These are phyloP conservation scores for Trichechus manatus DNA, from an alignment of 2,113 vertebrate genomes.

Conservation along the genomic window DNA sequence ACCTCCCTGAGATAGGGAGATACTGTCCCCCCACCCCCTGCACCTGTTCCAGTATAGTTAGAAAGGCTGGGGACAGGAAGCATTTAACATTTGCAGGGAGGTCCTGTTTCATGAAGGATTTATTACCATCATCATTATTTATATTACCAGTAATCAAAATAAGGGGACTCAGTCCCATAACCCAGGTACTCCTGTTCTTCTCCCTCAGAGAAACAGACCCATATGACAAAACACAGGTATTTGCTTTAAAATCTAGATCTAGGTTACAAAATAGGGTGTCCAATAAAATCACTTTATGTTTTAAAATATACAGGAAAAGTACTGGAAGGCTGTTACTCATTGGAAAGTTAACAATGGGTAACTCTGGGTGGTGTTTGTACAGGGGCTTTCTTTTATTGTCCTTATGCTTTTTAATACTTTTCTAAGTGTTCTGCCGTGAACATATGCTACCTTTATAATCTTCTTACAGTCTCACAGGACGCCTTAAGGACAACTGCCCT, in stretches of 20 bases:
- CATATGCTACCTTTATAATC: no score
- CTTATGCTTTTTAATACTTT: background rate
- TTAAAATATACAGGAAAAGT: background rate
- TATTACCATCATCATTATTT: background rate
- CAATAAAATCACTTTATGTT: background rate
- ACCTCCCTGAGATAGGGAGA: background rate
- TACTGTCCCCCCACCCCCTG: background rate
- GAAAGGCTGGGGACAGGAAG: background rate
- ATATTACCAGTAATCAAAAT: background rate
- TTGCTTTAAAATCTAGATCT: background rate
- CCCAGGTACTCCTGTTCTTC: background rate
- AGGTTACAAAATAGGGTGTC: background rate
- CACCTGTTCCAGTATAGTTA: rapidly evolving
- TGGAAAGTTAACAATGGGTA: background rate
- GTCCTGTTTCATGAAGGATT: background rate
- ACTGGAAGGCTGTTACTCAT: background rate
- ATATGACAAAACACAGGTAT: background rate
- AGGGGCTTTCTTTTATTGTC: background rate
- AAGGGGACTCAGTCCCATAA: background rate
- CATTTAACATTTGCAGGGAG: background rate
- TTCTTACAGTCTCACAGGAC: rapidly evolving
- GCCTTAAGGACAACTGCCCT: rapidly evolving
- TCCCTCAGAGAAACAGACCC: background rate
- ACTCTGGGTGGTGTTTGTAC: background rate
- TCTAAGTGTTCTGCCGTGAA: background rate